Base-by-base conservation (phyloP, 2,113 vertebrate genomes). In the Morone chrysops region DNA sequence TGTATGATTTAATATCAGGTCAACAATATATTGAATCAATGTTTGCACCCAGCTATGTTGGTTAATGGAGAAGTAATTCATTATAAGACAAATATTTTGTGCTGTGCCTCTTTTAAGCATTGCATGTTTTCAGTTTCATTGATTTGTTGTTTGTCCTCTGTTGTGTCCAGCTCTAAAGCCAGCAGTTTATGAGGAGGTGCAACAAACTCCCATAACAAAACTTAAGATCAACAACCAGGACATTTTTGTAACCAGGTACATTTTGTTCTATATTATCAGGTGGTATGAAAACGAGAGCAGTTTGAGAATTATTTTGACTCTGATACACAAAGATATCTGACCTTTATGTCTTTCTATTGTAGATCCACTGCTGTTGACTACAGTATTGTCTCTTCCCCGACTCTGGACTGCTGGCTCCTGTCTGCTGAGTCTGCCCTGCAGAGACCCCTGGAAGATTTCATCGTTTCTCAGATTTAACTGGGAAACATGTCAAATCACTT, bases 361-460 rank as follows among this genome's bases (percentile, higher is more conserved):
- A 94, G 92, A n/a, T 17, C 59, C 14, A 8, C 0, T n/a, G 83
- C 69, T 54, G 20, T 22, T 69, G 92, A 94, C 86, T 83, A 92
- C 79, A 85, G 86, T 51, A 5, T 77, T 8, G 1, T 0, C 8
- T 12, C 50, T 14, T 0, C 51, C 1, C n/a, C 40, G 6, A 31
- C 0, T 7, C 2, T 70, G 36, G 17, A 13, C 8, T 94, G 93
- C 59, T 93, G 90, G 91, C 67, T 83, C 12, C 14, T 61, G 61
- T 8, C 85, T 60, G 40, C 88, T 43, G 85, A 89, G 18, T 61
- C 47, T 11, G 90, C 76, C 18, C 75, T 92, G 53, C 85, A 86
- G 81, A 68, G 71, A 70, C 20, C 5, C 1, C 75, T 86, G 65
- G 20, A 57, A 5, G 68, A 91, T 50, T 92, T 93, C 43, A 57